These are phyloP conservation scores for Trissolcus basalis DNA, from an alignment of 1,140 invertebrate species.

Conservation along the genomic window DNA sequence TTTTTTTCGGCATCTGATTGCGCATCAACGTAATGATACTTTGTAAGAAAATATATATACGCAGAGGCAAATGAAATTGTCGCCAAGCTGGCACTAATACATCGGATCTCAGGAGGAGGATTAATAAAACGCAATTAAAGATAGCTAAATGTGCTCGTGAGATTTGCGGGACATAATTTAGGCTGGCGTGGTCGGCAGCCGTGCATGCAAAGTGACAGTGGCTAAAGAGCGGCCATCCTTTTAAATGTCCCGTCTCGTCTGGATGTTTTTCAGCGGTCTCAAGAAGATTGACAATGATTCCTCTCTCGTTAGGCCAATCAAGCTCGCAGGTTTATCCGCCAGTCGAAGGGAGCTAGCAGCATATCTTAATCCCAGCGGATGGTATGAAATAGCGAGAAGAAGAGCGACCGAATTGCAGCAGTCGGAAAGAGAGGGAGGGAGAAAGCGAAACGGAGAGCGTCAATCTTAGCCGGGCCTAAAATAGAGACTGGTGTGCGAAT, in stretches of 20 bases:
- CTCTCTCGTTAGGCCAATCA: slow-evolving; percentile 51
- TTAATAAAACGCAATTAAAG: background rate
- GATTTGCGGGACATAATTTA: slow-evolving; percentile 21
- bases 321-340: slow-evolving; percentile 27
- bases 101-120: too few relatives aligned
- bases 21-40: too few relatives aligned
- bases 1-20: too few relatives aligned
- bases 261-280: slow-evolving; percentile 4
- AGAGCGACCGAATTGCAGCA: slow-evolving; percentile 18
- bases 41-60: too few relatives aligned
- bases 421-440: slow-evolving; percentile 21
- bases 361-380: slow-evolving; percentile 64
- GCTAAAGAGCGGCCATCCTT: slow-evolving; percentile 35
- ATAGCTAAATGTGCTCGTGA: slow-evolving; percentile 16
- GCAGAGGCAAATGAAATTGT: too few relatives aligned
- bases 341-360: slow-evolving; percentile 24
- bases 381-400: background rate
- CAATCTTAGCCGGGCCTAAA: slow-evolving; percentile 62
- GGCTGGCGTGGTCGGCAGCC: slow-evolving; percentile 1
- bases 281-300: slow-evolving; percentile 46
- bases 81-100: too few relatives aligned
- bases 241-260: slow-evolving; percentile 11
- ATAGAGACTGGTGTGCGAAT: slow-evolving; percentile 65
- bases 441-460: slow-evolving; percentile 30
- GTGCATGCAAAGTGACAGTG: slow-evolving; percentile 16